phyloP scores from a whole-genome alignment of 2,888 invertebrate genomes.

The Desoria tigrina region DNA sequence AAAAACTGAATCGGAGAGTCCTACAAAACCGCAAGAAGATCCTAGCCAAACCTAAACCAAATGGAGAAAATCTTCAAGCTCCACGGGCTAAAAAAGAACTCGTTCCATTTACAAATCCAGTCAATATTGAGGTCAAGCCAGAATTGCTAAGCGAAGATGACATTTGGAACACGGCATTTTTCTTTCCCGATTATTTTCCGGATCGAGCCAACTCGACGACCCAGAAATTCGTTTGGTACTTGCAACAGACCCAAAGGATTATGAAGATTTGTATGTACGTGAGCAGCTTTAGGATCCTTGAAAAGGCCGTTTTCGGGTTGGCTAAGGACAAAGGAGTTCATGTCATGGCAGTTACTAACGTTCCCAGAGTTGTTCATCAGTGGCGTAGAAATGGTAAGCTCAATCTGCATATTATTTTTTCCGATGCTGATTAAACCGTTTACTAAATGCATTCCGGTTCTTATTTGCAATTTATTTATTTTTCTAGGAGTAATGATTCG shows the following conservation, averaged over 20 bases:
- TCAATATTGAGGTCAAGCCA: too few relatives aligned
- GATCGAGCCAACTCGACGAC: constrained; percentile 22
- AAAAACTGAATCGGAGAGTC: too few relatives aligned
- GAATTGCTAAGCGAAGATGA: constrained; percentile 6
- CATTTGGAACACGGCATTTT: constrained; percentile 36
- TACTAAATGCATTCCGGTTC: not conserved
- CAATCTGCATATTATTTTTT: not conserved
- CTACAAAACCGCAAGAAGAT: too few relatives aligned
- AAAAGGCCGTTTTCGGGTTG: constrained; percentile 10
- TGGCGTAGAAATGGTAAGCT: not conserved
- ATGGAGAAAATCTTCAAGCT: too few relatives aligned
- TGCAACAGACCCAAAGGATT: constrained; percentile 23
- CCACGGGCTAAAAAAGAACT: too few relatives aligned
- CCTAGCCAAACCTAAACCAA: too few relatives aligned
- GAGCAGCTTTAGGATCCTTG: constrained; percentile 19
- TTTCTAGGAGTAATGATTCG: constrained; percentile 22
- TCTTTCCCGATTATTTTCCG: constrained; percentile 36
- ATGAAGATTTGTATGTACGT: constrained; percentile 28
- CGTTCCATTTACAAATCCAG: too few relatives aligned
- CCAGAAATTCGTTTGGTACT: constrained; percentile 32
- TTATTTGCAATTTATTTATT: not conserved
- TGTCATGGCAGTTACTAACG: constrained; percentile 19
- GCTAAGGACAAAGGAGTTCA: constrained; percentile 10
- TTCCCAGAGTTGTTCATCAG: not conserved
- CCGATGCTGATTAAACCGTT: not conserved